These are phyloP conservation scores for Parthenolecanium corni DNA, from an alignment of 2,888 invertebrate genomes.

Conservation along the genomic window DNA sequence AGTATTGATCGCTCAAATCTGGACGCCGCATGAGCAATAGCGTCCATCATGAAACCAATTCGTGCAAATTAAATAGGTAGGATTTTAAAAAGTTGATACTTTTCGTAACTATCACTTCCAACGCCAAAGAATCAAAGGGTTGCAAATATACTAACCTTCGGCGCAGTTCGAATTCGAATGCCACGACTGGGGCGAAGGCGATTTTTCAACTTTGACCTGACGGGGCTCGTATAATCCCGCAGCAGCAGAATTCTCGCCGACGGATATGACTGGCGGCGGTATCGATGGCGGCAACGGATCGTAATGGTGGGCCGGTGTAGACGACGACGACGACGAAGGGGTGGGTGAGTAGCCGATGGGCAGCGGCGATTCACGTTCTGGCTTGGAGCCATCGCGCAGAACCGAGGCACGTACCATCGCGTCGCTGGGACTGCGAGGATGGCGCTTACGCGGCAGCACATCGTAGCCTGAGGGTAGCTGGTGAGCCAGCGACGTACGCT, in stretches of 20 bases:
- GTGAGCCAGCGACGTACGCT: constrained; percentile 33
- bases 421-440: constrained; percentile 46
- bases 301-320: constrained; percentile 27
- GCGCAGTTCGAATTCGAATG: constrained; percentile 40
- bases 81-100: too few relatives aligned
- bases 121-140: too few relatives aligned
- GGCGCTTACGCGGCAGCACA: constrained; percentile 44
- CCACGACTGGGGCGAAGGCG: constrained; percentile 33
- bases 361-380: constrained; percentile 35
- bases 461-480: constrained; percentile 38
- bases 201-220: constrained; percentile 36
- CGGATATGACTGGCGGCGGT: constrained; percentile 2
- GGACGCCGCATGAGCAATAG: too few relatives aligned
- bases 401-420: constrained; percentile 46
- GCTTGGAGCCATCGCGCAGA: constrained; percentile 47
- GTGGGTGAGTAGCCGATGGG: constrained; percentile 31
- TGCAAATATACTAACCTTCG: constrained; percentile 43
- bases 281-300: constrained; percentile 35
- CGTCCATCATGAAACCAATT: too few relatives aligned
- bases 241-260: constrained; percentile 35
- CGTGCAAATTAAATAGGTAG: too few relatives aligned
- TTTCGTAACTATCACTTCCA: too few relatives aligned
- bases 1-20: too few relatives aligned
- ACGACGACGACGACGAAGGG: constrained; percentile 33
- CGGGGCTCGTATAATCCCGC: constrained; percentile 42